phyloP scores from a whole-genome alignment of 2,797 vertebrate genomes.

The Alca torda region DNA sequence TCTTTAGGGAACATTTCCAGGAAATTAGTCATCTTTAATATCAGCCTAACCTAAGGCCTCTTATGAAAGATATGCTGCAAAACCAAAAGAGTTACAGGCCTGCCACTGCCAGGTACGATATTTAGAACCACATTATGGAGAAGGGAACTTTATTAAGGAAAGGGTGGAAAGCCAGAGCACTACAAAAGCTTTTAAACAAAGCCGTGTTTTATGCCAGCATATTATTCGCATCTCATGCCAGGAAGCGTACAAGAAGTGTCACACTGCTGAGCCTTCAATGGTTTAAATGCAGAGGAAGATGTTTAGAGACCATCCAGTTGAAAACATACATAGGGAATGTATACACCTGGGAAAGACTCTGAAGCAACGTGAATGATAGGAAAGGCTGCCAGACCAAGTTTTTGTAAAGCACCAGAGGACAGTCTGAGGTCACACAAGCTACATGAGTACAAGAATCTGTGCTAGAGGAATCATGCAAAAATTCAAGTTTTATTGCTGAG shows the following conservation, averaged over 20 bases:
- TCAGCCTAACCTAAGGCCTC: background rate
- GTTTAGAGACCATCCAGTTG: background rate
- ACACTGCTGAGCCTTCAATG: background rate
- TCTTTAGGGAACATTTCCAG: background rate
- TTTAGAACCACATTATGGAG: background rate
- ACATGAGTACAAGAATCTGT: background rate
- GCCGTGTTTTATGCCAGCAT: background rate
- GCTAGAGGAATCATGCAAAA: background rate
- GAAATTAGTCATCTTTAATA: background rate
- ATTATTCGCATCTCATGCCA: background rate
- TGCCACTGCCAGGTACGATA: background rate
- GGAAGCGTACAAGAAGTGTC: fast-evolving
- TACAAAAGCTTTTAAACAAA: background rate
- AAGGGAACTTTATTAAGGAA: background rate
- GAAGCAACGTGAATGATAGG: background rate
- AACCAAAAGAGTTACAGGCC: background rate
- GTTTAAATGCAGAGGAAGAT: background rate
- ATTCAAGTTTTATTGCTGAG: background rate
- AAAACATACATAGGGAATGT: fast-evolving
- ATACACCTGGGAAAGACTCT: background rate
- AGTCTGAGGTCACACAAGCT: background rate
- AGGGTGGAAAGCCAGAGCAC: background rate
- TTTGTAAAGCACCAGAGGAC: background rate
- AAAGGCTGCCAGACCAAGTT: background rate
- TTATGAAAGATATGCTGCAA: background rate